A percentile compares a stretch with the other conserved stretches of the same genome.
These are phyloP conservation scores for Lordiphosa andalusiaca DNA, from an alignment of 2,888 invertebrate species.

Conservation along the genomic window DNA sequence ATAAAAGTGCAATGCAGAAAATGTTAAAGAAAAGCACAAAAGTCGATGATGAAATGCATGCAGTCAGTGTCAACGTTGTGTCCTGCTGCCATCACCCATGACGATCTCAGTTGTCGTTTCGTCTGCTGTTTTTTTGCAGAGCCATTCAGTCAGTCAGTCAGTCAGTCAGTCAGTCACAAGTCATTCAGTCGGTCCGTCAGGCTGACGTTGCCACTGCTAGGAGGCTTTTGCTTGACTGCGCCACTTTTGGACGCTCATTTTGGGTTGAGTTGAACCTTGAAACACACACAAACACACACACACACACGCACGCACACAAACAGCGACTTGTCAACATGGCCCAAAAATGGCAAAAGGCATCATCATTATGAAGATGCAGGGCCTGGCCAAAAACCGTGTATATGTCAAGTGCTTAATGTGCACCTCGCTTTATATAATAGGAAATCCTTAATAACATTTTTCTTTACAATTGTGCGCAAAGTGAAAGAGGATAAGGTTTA, in stretches of 20 bases:
- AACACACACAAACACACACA: constrained; percentile 26
- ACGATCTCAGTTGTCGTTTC: constrained; percentile 1
- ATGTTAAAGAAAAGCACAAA: not conserved
- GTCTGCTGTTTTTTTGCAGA: not conserved
- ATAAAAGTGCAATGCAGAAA: not conserved
- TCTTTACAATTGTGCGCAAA: constrained; percentile 63
- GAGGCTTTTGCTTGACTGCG: constrained; percentile 45
- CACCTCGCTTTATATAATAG: constrained; percentile 63
- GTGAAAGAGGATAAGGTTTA: constrained; percentile 56
- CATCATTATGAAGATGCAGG: constrained; percentile 8
- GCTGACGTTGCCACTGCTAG: constrained; percentile 26
- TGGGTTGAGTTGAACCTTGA: constrained; percentile 62
- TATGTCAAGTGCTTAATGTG: constrained; percentile 69
- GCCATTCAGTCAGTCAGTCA: constrained; percentile 16
- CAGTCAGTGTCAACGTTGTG: not conserved
- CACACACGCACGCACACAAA: constrained; percentile 11
- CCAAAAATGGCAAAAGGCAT: too few relatives aligned
- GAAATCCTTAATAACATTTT: constrained; percentile 78
- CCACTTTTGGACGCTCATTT: constrained; percentile 68
- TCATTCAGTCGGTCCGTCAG: constrained; percentile 25
- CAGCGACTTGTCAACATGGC: constrained; percentile 45
- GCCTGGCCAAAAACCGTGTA: constrained; percentile 27
- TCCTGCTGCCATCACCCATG: constrained; percentile 1
- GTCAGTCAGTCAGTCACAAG: constrained; percentile 24
- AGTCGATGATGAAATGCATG: too few relatives aligned